These are phyloP conservation scores for Eupithecia tripunctaria DNA, from an alignment of 2,888 invertebrate species.

Conservation along the genomic window DNA sequence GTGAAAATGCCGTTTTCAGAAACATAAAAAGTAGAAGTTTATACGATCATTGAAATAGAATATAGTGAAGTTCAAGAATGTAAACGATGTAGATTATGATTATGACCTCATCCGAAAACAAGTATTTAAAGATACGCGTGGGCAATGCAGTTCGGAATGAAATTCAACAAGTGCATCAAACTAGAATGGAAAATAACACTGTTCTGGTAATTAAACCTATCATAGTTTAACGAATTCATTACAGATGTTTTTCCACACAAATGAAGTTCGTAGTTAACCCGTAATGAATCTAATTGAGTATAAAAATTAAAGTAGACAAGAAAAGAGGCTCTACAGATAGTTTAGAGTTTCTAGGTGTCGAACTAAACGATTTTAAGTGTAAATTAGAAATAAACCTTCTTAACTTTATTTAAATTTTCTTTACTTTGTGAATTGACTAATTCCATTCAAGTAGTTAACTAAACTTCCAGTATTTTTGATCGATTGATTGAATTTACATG, in stretches of 20 bases:
- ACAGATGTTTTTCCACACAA: too few relatives aligned
- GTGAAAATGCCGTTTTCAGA: not conserved
- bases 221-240: too few relatives aligned
- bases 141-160: conserved; percentile 30
- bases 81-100: conserved; percentile 23
- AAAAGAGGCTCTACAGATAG: too few relatives aligned
- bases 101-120: conserved; percentile 38
- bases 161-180: conserved; percentile 31
- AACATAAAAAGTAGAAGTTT: not conserved
- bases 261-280: too few relatives aligned
- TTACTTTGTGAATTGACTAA: not conserved
- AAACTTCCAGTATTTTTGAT: not conserved
- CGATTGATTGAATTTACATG: not conserved
- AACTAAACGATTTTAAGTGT: too few relatives aligned
- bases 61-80: conserved; percentile 9
- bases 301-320: too few relatives aligned
- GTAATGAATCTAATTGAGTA: too few relatives aligned
- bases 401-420: not conserved
- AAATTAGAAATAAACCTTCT: too few relatives aligned
- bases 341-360: too few relatives aligned
- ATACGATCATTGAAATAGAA: not conserved
- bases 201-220: not conserved
- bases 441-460: not conserved
- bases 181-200: not conserved
- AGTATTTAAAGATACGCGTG: conserved; percentile 34